Percentiles rank a stretch among this genome's conserved stretches.
phyloP scores from a whole-genome alignment of 1,140 invertebrate species.

The Macrocentrus cingulum region DNA sequence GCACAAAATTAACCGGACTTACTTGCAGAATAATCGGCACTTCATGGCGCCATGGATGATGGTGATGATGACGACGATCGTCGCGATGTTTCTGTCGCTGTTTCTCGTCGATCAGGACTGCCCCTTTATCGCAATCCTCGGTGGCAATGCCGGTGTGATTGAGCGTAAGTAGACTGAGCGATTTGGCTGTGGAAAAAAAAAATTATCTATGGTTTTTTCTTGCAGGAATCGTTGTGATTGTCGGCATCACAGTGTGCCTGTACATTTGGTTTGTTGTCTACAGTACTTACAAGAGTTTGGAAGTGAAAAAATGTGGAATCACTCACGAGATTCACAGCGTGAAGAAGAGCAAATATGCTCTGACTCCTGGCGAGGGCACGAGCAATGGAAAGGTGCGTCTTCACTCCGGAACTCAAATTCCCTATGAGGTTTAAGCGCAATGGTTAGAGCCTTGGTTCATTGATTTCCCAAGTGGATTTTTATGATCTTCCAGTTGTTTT shows the following conservation, averaged over 20 bases:
- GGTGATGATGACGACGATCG: slow-evolving; percentile 53
- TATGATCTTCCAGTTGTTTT: no score
- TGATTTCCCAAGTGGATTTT: no score
- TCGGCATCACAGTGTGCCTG: slow-evolving; percentile 45
- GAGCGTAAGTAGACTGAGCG: slow-evolving; percentile 42
- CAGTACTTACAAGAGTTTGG: slow-evolving; percentile 55
- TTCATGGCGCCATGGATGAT: slow-evolving; percentile 59
- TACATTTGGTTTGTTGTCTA: slow-evolving; percentile 60
- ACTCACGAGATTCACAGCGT: slow-evolving; percentile 47
- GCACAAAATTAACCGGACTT: background rate
- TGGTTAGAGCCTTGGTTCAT: no score
- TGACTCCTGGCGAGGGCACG: slow-evolving; percentile 26
- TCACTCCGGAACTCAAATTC: slow-evolving; percentile 29
- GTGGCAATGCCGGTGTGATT: slow-evolving; percentile 45
- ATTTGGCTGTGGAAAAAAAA: background rate
- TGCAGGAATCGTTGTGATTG: slow-evolving; percentile 43
- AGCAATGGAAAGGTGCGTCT: slow-evolving; percentile 33
- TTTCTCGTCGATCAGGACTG: slow-evolving; percentile 50
- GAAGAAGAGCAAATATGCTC: slow-evolving; percentile 34
- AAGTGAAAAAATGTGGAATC: slow-evolving; percentile 47
- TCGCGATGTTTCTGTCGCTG: slow-evolving; percentile 44
- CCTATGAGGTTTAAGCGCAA: slow-evolving; percentile 40
- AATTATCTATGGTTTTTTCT: slow-evolving; percentile 21
- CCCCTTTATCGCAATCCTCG: slow-evolving; percentile 45
- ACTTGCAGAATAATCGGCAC: slow-evolving; percentile 53